phyloP scores from a whole-genome alignment of 2,797 vertebrate genomes.

The Rousettus madagascariensis region DNA sequence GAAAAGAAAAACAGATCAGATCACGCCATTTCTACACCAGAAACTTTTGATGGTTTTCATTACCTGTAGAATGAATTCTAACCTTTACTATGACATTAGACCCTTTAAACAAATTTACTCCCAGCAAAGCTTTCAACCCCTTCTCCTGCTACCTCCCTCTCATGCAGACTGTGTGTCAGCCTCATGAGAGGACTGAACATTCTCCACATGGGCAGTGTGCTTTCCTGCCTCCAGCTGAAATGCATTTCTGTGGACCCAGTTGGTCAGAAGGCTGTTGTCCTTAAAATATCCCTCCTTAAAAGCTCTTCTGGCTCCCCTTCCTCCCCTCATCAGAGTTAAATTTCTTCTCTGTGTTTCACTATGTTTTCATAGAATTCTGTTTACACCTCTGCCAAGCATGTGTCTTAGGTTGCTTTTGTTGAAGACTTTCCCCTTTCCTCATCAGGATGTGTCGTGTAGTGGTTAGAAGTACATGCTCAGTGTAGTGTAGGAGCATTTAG shows the following conservation, averaged over 20 bases:
- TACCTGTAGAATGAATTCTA: neutral
- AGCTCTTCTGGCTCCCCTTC: neutral
- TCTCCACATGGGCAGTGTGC: neutral
- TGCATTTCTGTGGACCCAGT: neutral
- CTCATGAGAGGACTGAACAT: neutral
- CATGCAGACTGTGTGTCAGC: neutral
- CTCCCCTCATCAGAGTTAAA: neutral
- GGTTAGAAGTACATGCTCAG: neutral
- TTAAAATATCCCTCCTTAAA: conserved; percentile 18
- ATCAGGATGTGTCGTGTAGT: neutral
- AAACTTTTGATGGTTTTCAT: neutral
- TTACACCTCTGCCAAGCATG: neutral
- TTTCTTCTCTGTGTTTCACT: neutral
- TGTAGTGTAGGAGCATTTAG: neutral
- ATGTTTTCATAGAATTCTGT: neutral
- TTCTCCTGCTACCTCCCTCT: neutral
- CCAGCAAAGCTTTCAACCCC: neutral
- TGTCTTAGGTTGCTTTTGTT: neutral
- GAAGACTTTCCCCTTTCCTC: neutral
- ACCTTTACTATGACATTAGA: neutral
- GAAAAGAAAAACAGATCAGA: neutral
- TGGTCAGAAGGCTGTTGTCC: neutral
- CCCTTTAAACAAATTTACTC: neutral
- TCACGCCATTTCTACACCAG: neutral
- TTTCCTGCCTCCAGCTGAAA: neutral